Evolutionary conservation across 1,140 invertebrate genomes (phyloP), one percentile per base, ranked within the genome.

Genomic region (Aphelinus certus): DNA sequence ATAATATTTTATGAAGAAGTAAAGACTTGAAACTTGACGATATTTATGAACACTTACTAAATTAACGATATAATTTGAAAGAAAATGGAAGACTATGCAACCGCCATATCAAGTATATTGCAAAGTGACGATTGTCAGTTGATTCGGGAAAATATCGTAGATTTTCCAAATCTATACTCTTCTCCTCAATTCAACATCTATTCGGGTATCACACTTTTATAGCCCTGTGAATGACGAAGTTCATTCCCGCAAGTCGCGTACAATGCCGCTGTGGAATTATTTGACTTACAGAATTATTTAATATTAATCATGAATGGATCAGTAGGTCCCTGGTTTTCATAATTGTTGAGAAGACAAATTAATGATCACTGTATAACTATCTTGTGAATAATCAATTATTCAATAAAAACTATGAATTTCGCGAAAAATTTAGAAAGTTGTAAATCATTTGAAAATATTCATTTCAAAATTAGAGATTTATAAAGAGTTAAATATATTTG

Each of bases 41-140:
- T 26, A 46, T 67, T 6, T 58, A 56, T n/a, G 49, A 45, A 60
- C 3, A 3, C 43, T 43, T 58, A 66, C 46, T 70, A 58, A 71
- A 6, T 53, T 6, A 53, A 46, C 61, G 51, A 6, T 72, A 51
- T 61, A 56, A 48, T 10, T 49, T 68, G 62, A 2, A 60, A 76
- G 63, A 62, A 68, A 67, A 63, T 76, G 75, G 75, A 76, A 76
- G 75, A 76, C 75, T 72, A 60, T 65, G 56, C 55, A 66, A 76
- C 67, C 68, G 57, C 48, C 62, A 0, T 5, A 10, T 61, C 10
- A 9, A 62, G 45, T 63, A 69, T 48, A 48, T 42, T 70, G 1
- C 9, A 63, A 56, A 53, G 48, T 57, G 3, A 62, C 64, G 65
- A 76, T 69, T 69, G 51, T 76, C 46, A 55, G 51, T 56, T 49